Evolutionary conservation across 2,113 vertebrate genomes (phyloP), one percentile per base, ranked within the genome.

Genomic region (Lutjanus erythropterus): DNA sequence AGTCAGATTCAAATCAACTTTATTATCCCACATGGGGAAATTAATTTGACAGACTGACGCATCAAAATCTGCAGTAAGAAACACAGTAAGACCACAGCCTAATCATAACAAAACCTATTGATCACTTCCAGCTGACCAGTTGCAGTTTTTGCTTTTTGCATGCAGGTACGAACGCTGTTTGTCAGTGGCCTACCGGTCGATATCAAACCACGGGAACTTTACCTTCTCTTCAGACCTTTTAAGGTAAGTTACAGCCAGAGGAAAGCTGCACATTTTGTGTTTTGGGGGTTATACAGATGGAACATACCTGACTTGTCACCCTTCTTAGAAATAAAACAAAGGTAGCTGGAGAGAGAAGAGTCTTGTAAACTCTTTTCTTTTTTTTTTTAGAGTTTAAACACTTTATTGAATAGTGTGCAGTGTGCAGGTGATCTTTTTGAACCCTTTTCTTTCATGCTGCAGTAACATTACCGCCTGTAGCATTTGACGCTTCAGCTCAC

Each of bases 151-250:
- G 1, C 23, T 23, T 9, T 56, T 49, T 59, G 37, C 70, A 42
- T 81, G 31, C 77, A 95, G 95, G 95, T 95, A 44, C 92, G 98
- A 76, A 99, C 98, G 0, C 95, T 99, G 70, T 99, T 99, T 84
- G 97, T 99, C 93, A 99, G 98, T 87, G 98, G 98, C 35, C 95
- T 99, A 66, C 98, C 98, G 8, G 96, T 98, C 77, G 98, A 99
- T 74, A 98, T 99, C 93, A 99, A 99, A 84, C 98, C 98, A 66
- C 95, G 98, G 91, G 98, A 99, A 83, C 97, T 99, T 42, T 99
- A 99, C 88, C 95, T 99, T 68, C 96, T 99, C 53, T 99, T 99
- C 90, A 96, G 98, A 93, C 98, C 98, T 0, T 99, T 99, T 88
- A 98, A 99, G 97, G 98, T 97, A 90, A 94, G 95, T 65, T 16